These are phyloP conservation scores for Notolabrus celidotus DNA, from an alignment of 2,797 vertebrate genomes.

Conservation along the genomic window DNA sequence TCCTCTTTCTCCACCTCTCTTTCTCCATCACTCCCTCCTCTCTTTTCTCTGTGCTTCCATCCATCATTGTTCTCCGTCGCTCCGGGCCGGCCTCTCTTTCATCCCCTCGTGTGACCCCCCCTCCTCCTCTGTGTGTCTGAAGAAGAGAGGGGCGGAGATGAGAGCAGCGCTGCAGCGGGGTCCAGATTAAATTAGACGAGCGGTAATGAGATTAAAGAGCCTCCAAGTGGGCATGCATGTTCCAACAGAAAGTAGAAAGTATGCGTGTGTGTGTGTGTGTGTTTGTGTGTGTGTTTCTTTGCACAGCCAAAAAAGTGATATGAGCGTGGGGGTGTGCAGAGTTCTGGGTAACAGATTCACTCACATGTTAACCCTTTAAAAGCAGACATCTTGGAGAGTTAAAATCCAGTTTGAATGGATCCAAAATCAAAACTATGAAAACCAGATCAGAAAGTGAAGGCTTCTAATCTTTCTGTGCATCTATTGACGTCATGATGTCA, in stretches of 20 bases:
- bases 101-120: constrained; percentile 15
- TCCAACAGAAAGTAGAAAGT: constrained; percentile 2
- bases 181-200: constrained; percentile 51
- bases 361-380: constrained; percentile 1
- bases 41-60: constrained; percentile 3
- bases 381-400: background rate
- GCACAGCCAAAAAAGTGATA: background rate
- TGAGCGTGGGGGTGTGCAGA: constrained; percentile 1
- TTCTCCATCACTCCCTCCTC: background rate
- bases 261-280: constrained; percentile 26
- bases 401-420: background rate
- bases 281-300: constrained; percentile 24
- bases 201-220: constrained; percentile 57
- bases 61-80: constrained; percentile 12
- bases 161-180: constrained; percentile 28
- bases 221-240: constrained; percentile 24
- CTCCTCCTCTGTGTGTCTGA: constrained; percentile 19
- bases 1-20: background rate
- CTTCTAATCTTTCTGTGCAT: background rate
- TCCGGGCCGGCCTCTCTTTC: constrained; percentile 21
- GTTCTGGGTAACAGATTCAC: background rate
- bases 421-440: background rate
- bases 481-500: background rate
- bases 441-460: background rate
- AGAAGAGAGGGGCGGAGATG: constrained; percentile 4